Evolutionary conservation across 2,113 vertebrate species (phyloP).

Genomic region (Prolemur simus): DNA sequence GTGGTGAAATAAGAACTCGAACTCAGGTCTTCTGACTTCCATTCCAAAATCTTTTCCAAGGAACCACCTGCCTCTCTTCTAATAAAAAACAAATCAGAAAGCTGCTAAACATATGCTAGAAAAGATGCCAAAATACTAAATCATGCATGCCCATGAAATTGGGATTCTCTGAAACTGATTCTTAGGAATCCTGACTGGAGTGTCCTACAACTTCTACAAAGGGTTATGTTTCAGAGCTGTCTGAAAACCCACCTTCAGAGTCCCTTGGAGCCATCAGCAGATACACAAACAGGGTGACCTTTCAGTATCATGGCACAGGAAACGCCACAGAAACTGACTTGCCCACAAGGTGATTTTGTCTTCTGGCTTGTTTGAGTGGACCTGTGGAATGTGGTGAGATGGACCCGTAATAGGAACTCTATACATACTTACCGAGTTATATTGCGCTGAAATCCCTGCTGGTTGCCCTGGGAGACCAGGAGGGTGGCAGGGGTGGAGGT

Average conservation of each 20-base stretch:
- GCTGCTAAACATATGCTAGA: background rate
- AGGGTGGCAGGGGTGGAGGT: background rate
- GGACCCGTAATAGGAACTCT: background rate
- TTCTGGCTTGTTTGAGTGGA: background rate
- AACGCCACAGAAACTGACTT: background rate
- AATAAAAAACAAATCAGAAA: constrained; percentile 5
- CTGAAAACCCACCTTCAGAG: background rate
- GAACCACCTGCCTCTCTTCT: background rate
- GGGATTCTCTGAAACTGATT: constrained; percentile 22
- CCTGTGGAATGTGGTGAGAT: background rate
- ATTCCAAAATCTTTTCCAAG: constrained; percentile 50
- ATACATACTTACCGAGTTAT: constrained; percentile 38
- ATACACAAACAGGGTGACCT: background rate
- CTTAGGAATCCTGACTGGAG: background rate
- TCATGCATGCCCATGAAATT: background rate
- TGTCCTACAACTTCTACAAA: background rate
- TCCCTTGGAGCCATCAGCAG: background rate
- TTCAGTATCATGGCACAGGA: background rate
- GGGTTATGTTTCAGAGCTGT: background rate
- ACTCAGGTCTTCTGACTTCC: background rate
- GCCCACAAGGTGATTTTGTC: background rate
- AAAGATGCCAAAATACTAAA: constrained; percentile 23
- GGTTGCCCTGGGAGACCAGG: background rate
- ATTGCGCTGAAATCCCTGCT: constrained; percentile 32
- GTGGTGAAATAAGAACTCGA: constrained; percentile 2